Conservation (phyloP, 2,113 vertebrate genomes). For the Paedocypris sp. region DNA sequence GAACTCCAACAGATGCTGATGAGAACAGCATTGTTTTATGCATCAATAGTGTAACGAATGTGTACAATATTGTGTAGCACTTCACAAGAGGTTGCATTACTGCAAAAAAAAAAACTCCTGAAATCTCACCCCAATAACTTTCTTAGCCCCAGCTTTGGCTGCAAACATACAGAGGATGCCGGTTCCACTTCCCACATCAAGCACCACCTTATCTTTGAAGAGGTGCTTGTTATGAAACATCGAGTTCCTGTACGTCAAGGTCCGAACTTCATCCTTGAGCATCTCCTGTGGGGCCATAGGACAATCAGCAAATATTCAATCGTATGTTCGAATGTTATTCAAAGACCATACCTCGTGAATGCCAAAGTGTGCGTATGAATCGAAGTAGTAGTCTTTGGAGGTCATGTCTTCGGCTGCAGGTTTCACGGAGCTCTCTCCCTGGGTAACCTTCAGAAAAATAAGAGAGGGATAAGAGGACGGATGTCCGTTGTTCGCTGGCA, state of each 20-base stretch:
- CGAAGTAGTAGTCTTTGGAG: slow-evolving; percentile 90
- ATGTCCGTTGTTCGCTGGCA: not conserved
- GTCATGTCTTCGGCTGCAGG: slow-evolving; percentile 89
- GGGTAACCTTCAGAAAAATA: slow-evolving; percentile 66
- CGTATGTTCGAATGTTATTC: too few species aligned
- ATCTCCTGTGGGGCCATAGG: slow-evolving; percentile 68
- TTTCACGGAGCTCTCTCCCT: slow-evolving; percentile 73
- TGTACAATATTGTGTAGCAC: too few species aligned
- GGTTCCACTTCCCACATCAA: slow-evolving; percentile 83
- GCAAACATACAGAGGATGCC: slow-evolving; percentile 92
- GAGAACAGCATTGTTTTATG: too few species aligned
- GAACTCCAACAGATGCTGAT: too few species aligned
- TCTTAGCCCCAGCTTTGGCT: slow-evolving; percentile 82
- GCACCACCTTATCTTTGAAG: slow-evolving; percentile 86
- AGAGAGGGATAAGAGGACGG: slow-evolving; percentile 17
- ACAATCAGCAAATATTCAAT: too few species aligned
- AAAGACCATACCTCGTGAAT: slow-evolving; percentile 75
- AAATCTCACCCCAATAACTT: slow-evolving; percentile 77
- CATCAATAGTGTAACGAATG: too few species aligned
- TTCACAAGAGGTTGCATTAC: not conserved
- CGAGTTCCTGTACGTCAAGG: slow-evolving; percentile 84
- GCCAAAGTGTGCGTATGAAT: slow-evolving; percentile 88
- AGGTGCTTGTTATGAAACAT: slow-evolving; percentile 94
- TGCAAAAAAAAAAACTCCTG: not conserved
- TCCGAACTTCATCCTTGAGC: slow-evolving; percentile 89